These are phyloP conservation scores for Gila robusta DNA, from an alignment of 2,797 vertebrate species.

Conservation along the genomic window DNA sequence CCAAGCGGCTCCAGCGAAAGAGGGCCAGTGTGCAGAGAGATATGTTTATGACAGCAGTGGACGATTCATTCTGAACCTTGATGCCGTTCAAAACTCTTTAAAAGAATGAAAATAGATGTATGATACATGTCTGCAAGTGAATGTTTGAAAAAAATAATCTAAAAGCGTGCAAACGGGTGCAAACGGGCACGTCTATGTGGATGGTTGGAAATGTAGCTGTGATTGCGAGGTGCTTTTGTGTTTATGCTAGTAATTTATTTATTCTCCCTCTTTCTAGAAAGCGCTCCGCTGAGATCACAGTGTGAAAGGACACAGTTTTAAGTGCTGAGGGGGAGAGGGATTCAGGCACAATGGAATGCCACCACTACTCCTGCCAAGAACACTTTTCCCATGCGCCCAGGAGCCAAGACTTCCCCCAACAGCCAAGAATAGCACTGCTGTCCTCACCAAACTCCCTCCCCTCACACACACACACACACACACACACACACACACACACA, in stretches of 20 bases:
- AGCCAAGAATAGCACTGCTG: slow-evolving; percentile 80
- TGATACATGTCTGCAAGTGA: slow-evolving; percentile 28
- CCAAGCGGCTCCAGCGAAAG: slow-evolving; percentile 25
- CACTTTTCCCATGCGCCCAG: slow-evolving; percentile 81
- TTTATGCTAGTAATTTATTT: slow-evolving; percentile 32
- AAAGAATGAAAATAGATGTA: slow-evolving; percentile 16
- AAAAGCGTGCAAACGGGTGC: neutral
- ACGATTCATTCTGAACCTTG: neutral
- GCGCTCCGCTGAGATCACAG: slow-evolving; percentile 28
- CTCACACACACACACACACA: slow-evolving; percentile 32
- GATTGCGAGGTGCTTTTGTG: slow-evolving; percentile 21
- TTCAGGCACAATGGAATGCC: slow-evolving; percentile 71
- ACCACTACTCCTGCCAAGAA: slow-evolving; percentile 76
- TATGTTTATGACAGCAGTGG: slow-evolving; percentile 1
- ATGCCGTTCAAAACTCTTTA: neutral
- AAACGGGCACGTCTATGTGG: neutral
- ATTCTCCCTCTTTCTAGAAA: slow-evolving; percentile 48
- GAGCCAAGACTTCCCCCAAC: slow-evolving; percentile 80
- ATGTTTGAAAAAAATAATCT: slow-evolving; percentile 18
- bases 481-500: too few species aligned
- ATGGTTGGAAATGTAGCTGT: neutral
- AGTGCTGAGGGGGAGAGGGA: slow-evolving; percentile 55
- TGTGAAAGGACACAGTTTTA: slow-evolving; percentile 55
- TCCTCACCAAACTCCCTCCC: slow-evolving; percentile 54
- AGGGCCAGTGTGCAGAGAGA: slow-evolving; percentile 14